Evolutionary conservation across 2,888 invertebrate genomes (phyloP), one percentile per base, ranked within the genome.

Genomic region (Ceraclea dissimilis): DNA sequence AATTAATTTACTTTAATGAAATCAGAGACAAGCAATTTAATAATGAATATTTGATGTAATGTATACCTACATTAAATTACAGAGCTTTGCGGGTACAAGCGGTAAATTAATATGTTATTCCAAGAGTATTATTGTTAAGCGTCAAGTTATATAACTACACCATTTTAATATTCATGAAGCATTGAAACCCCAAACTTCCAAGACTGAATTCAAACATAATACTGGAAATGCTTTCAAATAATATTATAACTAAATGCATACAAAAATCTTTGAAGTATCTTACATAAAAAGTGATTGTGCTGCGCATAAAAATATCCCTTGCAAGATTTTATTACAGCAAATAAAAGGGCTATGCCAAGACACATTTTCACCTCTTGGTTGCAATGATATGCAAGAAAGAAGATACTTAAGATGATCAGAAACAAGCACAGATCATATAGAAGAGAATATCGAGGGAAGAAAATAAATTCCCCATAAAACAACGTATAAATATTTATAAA

Each of bases 401-500:
- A 19, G 11, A n/a, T 16, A 47, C 2, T 47, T 5, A 19, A 17
- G 47, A 47, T 11, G 19, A 20, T 47, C 19, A 18, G 20, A 10
- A n/a, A 11, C 18, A 47, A 8, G 18, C 18, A 5, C 6, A 47
- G 10, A 16, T 47, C 18, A 16, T 39, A 39, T n/a, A 39, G 26
- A 39, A 39, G 13, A 39, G 8, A 39, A 13, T 16, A 39, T 5
- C 5, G 13, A 39, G n/a, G 39, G 16, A 39, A n/a, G n/a, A 16
- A n/a, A 39, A 39, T 39, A 39, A 26, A 26, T 26, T 26, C 26
- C 26, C 26, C 26, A 26, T 46, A 39, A 51, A 51, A 39, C 21
- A 34, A 19, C 16, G n/a, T 17, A 51, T 51, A 51, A 51, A 51
- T 51, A 51, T 51, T 51, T 51, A 51, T 51, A 39, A 13, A 17